phyloP scores from a whole-genome alignment of 2,888 invertebrate species.

The Polydesmus complanatus region DNA sequence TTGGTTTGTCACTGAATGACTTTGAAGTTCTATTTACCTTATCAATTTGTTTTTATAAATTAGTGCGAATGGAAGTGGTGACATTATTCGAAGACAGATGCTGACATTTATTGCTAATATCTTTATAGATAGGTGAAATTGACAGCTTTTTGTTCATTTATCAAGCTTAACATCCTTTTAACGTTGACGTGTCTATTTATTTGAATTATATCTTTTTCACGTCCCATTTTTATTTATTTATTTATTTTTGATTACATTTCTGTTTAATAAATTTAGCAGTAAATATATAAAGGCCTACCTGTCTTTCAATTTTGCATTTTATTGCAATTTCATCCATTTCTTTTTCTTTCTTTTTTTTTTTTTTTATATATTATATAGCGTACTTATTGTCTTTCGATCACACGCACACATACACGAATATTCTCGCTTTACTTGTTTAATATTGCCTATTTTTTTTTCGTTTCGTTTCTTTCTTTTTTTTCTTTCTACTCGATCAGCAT shows the following conservation, averaged over 20 bases:
- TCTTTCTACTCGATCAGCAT: background rate
- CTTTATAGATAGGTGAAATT: background rate
- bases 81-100: too few relatives aligned
- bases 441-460: too few relatives aligned
- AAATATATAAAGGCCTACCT: background rate
- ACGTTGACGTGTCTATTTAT: background rate
- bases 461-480: background rate
- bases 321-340: background rate
- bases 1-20: too few relatives aligned
- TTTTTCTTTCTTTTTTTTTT: background rate
- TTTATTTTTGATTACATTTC: background rate
- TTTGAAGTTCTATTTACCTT: too few relatives aligned
- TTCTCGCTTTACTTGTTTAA: too few relatives aligned
- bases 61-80: background rate
- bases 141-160: background rate
- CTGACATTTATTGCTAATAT: background rate
- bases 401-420: too few relatives aligned
- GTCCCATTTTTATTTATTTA: background rate
- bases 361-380: too few relatives aligned
- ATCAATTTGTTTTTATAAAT: too few relatives aligned
- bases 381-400: background rate
- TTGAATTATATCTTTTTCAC: background rate
- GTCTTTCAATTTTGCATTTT: background rate
- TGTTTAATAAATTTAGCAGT: background rate
- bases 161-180: background rate